These are phyloP conservation scores for Hyperoplus immaculatus DNA, from an alignment of 2,797 vertebrate species.

Conservation along the genomic window DNA sequence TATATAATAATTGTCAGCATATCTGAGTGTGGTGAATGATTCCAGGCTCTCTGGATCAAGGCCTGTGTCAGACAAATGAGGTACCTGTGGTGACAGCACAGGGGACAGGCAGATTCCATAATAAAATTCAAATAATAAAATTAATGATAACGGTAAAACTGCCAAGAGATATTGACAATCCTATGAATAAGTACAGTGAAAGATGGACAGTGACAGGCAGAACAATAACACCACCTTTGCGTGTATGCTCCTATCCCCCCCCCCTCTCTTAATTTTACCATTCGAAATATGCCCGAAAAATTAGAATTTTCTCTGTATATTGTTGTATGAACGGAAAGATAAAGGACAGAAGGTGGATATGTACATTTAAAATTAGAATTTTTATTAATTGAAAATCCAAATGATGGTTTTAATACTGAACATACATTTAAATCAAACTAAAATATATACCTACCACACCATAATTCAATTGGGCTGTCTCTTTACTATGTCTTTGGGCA, in stretches of 20 bases:
- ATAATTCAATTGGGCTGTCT: too few relatives aligned
- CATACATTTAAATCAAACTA: too few relatives aligned
- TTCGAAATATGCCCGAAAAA: too few relatives aligned
- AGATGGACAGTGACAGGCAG: not conserved
- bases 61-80: not conserved
- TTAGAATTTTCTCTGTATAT: too few relatives aligned
- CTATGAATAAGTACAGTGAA: not conserved
- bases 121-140: too few relatives aligned
- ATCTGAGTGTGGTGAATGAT: not conserved
- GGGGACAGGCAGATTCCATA: not conserved
- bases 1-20: not conserved
- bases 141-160: not conserved
- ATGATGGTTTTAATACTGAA: too few relatives aligned
- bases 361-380: too few relatives aligned
- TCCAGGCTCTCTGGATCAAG: not conserved
- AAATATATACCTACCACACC: too few relatives aligned
- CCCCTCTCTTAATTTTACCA: not conserved
- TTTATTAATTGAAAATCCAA: too few relatives aligned
- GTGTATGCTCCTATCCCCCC: conserved; percentile 11
- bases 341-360: too few relatives aligned
- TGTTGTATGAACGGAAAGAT: too few relatives aligned
- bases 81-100: not conserved
- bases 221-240: not conserved
- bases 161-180: not conserved
- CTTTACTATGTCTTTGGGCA: too few relatives aligned